Evolutionary conservation across 1,140 invertebrate genomes (phyloP), one percentile per base, ranked within the genome.

Genomic region (Pissodes strobi): DNA sequence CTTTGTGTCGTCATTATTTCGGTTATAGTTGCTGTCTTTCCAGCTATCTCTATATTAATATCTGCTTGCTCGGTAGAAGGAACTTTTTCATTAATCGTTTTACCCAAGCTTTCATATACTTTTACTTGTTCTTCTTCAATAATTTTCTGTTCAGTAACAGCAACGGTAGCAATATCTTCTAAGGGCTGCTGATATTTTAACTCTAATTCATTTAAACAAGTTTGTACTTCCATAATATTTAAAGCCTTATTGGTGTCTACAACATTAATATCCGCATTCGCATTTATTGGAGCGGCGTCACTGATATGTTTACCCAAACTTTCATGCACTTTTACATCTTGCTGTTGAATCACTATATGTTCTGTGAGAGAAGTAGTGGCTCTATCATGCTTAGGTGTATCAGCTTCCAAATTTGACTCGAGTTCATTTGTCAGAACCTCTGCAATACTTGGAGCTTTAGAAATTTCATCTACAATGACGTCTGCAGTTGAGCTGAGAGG

Each of bases 171-270:
- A 10, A 18, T 23, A 2, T 51, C 58, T 23, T 15, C 12, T 57
- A 4, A 10, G 27, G 45, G 22, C 41, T 57, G 63, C 19, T 61
- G 25, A 13, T 37, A 2, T 37, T 17, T 48, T 9, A 64, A 13
- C 2, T 46, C 21, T 2, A 12, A 10, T 64, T 72, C 69, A 30
- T 46, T 60, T 52, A 37, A 25, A 53, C 10, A 55, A 18, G 56
- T 63, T 10, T 57, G 17, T 9, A 67, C 53, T 69, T 72, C 59
- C n/a, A 49, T 43, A 18, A 57, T 65, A 12, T 30, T 17, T 25
- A 53, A 58, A 17, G 64, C 60, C 60, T 62, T 61, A 27, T 39
- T 56, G 41, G 53, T 38, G 37, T 68, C 38, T 56, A 69, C 66
- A 15, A 73, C 12, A 17, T 48, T 51, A 30, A 63, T 49, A 43